Percentiles rank a stretch among this genome's conserved stretches.
These are phyloP conservation scores for Hedya salicella DNA, from an alignment of 2,888 invertebrate genomes.

Conservation along the genomic window DNA sequence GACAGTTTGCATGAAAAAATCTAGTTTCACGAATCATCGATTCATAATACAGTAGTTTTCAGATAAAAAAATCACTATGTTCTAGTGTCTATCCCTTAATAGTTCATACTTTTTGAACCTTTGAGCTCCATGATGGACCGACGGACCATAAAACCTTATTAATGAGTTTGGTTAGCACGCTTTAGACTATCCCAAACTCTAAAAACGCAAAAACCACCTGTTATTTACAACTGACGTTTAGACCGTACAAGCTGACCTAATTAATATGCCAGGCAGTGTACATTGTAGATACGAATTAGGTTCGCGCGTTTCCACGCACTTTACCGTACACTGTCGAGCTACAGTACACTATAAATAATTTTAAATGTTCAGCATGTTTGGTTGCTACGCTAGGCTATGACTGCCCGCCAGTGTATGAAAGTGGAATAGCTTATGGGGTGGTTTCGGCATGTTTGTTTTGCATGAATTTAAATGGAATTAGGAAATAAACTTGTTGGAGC, in stretches of 20 bases:
- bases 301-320: slow-evolving; percentile 23
- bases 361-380: slow-evolving; percentile 2
- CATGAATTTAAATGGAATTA: background rate
- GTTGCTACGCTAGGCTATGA: background rate
- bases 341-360: slow-evolving; percentile 22
- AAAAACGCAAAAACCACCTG: background rate
- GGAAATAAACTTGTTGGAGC: too few relatives aligned
- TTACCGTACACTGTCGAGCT: slow-evolving; percentile 15
- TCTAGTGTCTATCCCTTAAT: too few relatives aligned
- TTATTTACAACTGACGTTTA: background rate
- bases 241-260: slow-evolving; percentile 21
- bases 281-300: slow-evolving; percentile 27
- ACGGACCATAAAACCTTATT: too few relatives aligned
- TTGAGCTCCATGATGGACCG: too few relatives aligned
- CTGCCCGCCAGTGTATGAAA: background rate
- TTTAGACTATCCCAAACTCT: too few relatives aligned
- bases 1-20: too few relatives aligned
- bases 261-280: slow-evolving; percentile 33
- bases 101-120: too few relatives aligned
- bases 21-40: too few relatives aligned
- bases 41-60: too few relatives aligned
- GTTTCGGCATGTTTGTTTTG: background rate
- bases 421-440: background rate
- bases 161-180: too few relatives aligned
- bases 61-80: too few relatives aligned